These are phyloP conservation scores for Orius insidiosus DNA, from an alignment of 1,140 invertebrate genomes.

Conservation along the genomic window DNA sequence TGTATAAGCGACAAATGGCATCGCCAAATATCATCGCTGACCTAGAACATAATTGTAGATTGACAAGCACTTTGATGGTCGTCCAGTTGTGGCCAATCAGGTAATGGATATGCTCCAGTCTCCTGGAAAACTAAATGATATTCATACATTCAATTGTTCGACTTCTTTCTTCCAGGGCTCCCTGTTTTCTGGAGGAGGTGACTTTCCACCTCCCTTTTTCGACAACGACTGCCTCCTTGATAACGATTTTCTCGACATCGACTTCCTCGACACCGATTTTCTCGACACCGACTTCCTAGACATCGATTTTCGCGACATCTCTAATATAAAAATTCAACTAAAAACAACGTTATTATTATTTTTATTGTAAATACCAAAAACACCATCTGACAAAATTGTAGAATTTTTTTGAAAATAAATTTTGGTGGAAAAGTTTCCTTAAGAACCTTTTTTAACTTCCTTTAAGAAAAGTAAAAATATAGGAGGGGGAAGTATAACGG, in stretches of 20 bases:
- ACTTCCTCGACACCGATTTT: conserved; percentile 4
- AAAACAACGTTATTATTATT: too few species aligned
- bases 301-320: too few species aligned
- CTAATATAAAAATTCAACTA: too few species aligned
- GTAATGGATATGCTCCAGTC: neutral
- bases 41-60: neutral
- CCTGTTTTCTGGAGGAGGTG: too few species aligned
- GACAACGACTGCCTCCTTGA: neutral
- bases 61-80: neutral
- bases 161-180: neutral
- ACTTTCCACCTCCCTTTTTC: neutral
- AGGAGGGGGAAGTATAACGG: too few species aligned
- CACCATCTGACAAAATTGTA: too few species aligned
- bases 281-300: neutral
- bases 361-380: too few species aligned
- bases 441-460: too few species aligned
- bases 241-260: neutral
- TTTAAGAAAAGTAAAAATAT: too few species aligned
- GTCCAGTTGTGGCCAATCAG: neutral
- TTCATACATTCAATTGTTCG: neutral
- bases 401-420: too few species aligned
- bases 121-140: neutral
- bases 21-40: conserved; percentile 3
- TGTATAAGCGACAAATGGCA: neutral
- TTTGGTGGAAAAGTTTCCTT: too few species aligned